A percentile compares a stretch with the other conserved stretches of the same genome.
Conservation (phyloP, 2,888 invertebrate species). For the Tillus elongatus region DNA sequence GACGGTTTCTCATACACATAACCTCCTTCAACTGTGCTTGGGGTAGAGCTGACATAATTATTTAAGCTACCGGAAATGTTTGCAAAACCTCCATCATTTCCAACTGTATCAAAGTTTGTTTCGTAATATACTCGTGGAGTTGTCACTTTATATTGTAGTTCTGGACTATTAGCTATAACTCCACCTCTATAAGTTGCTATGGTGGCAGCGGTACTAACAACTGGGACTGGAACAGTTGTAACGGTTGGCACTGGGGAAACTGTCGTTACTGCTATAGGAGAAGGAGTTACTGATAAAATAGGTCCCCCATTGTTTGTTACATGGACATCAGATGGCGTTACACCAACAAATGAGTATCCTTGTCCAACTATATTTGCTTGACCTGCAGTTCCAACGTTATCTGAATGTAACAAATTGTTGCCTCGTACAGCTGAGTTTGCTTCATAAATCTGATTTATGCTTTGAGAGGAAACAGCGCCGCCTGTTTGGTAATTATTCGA, state of each 20-base stretch:
- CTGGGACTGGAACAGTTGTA: slow-evolving; percentile 31
- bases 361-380: slow-evolving; percentile 32
- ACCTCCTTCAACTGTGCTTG: no score
- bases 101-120: neutral
- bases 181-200: slow-evolving; percentile 32
- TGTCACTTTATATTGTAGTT: slow-evolving; percentile 32
- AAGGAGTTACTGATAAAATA: slow-evolving; percentile 21
- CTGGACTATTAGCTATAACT: slow-evolving; percentile 35
- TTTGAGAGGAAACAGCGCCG: no score
- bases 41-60: no score
- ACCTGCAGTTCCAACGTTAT: neutral
- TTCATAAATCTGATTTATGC: no score
- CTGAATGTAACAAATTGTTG: no score
- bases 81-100: no score
- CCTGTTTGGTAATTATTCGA: no score
- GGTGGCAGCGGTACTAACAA: slow-evolving; percentile 22
- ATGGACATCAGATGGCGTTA: slow-evolving; percentile 22
- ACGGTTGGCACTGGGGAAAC: slow-evolving; percentile 25
- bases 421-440: no score
- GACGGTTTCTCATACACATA: slow-evolving; percentile 9
- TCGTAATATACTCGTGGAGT: neutral
- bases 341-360: slow-evolving; percentile 33
- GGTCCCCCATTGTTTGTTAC: slow-evolving; percentile 24
- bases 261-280: slow-evolving; percentile 22
- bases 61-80: no score